These are phyloP conservation scores for Colletes gigas DNA, from an alignment of 1,140 invertebrate species.

Conservation along the genomic window DNA sequence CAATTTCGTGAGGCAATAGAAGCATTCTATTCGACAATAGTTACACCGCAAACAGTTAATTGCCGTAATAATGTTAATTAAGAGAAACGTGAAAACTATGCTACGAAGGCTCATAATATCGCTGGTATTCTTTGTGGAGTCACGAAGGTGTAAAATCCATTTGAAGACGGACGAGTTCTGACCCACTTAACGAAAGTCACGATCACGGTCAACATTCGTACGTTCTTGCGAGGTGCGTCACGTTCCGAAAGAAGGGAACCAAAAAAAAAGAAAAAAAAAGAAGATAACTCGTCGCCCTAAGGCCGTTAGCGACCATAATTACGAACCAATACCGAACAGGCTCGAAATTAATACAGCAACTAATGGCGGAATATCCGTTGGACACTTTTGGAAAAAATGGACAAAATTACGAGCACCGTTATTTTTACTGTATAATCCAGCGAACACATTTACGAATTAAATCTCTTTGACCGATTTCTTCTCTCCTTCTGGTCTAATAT, in stretches of 20 bases:
- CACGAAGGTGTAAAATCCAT: constrained; percentile 57
- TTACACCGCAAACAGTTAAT: constrained; percentile 27
- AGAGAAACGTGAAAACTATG: constrained; percentile 19
- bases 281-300: not conserved
- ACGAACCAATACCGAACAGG: too few species aligned
- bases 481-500: too few species aligned
- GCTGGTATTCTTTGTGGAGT: not conserved
- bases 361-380: too few species aligned
- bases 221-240: constrained; percentile 47
- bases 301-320: too few species aligned
- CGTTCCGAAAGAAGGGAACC: constrained; percentile 29
- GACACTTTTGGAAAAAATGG: too few species aligned
- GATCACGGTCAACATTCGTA: constrained; percentile 60
- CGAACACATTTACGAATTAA: too few species aligned
- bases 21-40: constrained; percentile 3
- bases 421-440: too few species aligned
- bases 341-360: too few species aligned
- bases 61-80: constrained; percentile 29
- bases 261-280: not conserved
- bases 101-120: not conserved
- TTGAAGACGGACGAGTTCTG: constrained; percentile 43
- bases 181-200: constrained; percentile 65
- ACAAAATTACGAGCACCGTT: too few species aligned
- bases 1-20: constrained; percentile 14
- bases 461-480: too few species aligned